Conservation (phyloP, 2,888 invertebrate genomes). For the Lamellibrachia satsuma region DNA sequence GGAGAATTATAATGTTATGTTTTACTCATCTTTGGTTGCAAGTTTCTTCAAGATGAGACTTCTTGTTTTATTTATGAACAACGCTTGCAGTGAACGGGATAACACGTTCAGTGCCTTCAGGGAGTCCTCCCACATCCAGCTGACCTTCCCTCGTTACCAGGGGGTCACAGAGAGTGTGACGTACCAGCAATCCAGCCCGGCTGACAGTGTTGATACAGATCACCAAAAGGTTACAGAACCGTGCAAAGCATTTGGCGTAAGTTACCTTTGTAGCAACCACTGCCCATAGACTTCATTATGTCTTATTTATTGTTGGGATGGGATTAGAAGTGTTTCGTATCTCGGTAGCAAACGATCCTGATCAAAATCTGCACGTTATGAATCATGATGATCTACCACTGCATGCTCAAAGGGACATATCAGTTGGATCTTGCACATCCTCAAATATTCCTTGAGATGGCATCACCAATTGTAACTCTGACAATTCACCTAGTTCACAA, state of each 20-base stretch:
- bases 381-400: too few relatives aligned
- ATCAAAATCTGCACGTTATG: background rate
- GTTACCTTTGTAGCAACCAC: conserved; percentile 27
- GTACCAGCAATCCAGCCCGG: background rate
- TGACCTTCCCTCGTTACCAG: conserved; percentile 45
- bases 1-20: too few relatives aligned
- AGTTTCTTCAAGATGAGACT: too few relatives aligned
- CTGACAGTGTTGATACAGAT: background rate
- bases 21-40: too few relatives aligned
- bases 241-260: conserved; percentile 54
- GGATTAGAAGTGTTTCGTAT: background rate
- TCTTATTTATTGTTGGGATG: background rate
- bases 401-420: too few relatives aligned
- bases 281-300: background rate
- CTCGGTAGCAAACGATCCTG: background rate
- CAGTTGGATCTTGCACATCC: too few relatives aligned
- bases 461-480: too few relatives aligned
- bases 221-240: conserved; percentile 32
- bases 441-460: too few relatives aligned
- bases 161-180: background rate
- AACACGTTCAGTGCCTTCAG: conserved; percentile 37
- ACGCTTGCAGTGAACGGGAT: conserved; percentile 49
- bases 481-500: too few relatives aligned
- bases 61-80: background rate
- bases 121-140: conserved; percentile 35